A percentile compares a stretch with the other conserved stretches of the same genome.
These are phyloP conservation scores for Pandemis cinnamomeana DNA, from an alignment of 2,888 invertebrate genomes.

Conservation along the genomic window DNA sequence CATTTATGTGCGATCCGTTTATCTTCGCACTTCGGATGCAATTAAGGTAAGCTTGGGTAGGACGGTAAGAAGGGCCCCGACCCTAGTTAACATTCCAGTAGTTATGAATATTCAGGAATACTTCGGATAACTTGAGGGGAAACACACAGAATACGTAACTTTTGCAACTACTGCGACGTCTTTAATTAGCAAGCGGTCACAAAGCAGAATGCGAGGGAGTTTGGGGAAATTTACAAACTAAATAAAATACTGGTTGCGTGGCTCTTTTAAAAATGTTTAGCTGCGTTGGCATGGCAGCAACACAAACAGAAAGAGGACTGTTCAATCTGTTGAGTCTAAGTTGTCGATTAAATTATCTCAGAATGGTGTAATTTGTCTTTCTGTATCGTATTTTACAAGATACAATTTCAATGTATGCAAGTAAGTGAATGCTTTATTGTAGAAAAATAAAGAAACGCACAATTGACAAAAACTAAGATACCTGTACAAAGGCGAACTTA, in stretches of 20 bases:
- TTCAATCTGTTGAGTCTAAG: too few relatives aligned
- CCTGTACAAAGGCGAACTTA: too few relatives aligned
- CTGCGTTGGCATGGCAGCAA: neutral
- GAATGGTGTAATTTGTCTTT: too few relatives aligned
- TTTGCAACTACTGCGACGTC: slow-evolving; percentile 33
- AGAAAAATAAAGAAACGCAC: too few relatives aligned
- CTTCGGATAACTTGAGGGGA: slow-evolving; percentile 39
- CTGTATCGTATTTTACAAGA: too few relatives aligned
- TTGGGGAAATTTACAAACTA: slow-evolving; percentile 1
- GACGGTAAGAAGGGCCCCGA: slow-evolving; percentile 43
- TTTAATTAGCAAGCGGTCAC: slow-evolving; percentile 34
- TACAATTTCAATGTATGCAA: too few relatives aligned
- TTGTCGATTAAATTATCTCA: too few relatives aligned
- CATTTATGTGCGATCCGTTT: slow-evolving; percentile 41
- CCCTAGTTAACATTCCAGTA: slow-evolving; percentile 51
- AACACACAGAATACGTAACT: slow-evolving; percentile 40
- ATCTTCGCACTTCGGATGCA: slow-evolving; percentile 40
- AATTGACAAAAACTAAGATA: too few relatives aligned
- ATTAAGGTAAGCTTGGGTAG: slow-evolving; percentile 40
- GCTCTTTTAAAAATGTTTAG: neutral
- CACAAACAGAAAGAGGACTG: neutral
- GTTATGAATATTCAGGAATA: slow-evolving; percentile 55
- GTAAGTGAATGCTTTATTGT: too few relatives aligned
- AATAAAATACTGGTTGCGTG: neutral
- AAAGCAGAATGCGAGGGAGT: slow-evolving; percentile 6